Evolutionary conservation across 2,113 vertebrate genomes (phyloP).

Genomic region (Protomyctophum bolini): DNA sequence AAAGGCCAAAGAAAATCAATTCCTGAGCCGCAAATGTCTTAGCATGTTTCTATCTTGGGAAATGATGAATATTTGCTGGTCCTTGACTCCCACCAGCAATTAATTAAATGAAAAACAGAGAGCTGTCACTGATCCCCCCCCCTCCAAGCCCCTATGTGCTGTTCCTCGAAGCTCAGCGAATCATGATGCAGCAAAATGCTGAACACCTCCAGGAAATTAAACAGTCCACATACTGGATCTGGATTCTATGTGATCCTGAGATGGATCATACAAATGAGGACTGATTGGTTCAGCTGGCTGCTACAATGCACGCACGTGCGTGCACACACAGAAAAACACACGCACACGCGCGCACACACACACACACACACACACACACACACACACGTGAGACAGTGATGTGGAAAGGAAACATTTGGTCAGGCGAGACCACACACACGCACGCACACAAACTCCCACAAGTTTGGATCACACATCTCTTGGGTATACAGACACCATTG

Average conservation of each 20-base stretch:
- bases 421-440: neutral
- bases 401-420: too few species aligned
- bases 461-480: neutral
- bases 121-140: too few species aligned
- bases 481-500: neutral
- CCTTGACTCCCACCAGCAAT: constrained; percentile 40
- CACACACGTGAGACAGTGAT: too few species aligned
- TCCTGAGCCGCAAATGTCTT: neutral
- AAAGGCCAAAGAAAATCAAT: neutral
- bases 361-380: neutral
- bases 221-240: neutral
- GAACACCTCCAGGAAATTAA: constrained; percentile 31
- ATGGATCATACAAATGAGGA: constrained; percentile 27
- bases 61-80: constrained; percentile 1
- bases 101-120: constrained; percentile 52
- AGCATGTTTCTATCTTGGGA: constrained; percentile 30
- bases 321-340: neutral
- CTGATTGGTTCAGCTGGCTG: constrained; percentile 27
- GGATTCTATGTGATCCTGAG: constrained; percentile 31
- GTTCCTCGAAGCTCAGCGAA: constrained; percentile 27
- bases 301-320: neutral
- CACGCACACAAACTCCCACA: neutral
- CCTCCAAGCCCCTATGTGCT: too few species aligned
- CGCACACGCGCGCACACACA: neutral
- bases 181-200: constrained; percentile 54